phyloP scores from a whole-genome alignment of 2,113 vertebrate genomes.

The Anolis carolinensis region DNA sequence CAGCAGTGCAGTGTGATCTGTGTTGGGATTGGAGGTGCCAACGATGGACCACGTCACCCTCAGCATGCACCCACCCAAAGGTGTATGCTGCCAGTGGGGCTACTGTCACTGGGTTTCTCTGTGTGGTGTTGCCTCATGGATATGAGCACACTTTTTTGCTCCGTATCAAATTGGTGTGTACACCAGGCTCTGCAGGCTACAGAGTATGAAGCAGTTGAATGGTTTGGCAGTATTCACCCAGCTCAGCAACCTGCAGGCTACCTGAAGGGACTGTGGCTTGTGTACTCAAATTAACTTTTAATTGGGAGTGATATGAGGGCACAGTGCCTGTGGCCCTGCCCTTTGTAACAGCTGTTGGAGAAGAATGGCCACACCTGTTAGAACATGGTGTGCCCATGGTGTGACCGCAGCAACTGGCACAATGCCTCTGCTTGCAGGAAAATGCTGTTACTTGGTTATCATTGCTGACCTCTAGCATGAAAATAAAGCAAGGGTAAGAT shows the following conservation, averaged over 20 bases:
- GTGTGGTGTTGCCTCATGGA: background rate
- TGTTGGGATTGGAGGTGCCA: no score
- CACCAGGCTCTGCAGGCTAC: background rate
- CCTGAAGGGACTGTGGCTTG: constrained; percentile 21
- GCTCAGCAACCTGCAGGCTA: background rate
- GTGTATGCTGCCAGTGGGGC: background rate
- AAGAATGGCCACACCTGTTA: background rate
- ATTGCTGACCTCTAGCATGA: background rate
- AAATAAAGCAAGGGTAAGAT: background rate
- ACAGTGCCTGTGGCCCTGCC: background rate
- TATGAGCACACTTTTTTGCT: background rate
- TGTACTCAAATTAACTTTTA: constrained; percentile 17
- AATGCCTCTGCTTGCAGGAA: background rate
- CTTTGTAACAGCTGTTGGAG: background rate
- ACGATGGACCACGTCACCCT: no score
- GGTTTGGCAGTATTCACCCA: background rate
- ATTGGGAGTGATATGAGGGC: background rate
- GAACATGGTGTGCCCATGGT: background rate
- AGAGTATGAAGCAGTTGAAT: background rate
- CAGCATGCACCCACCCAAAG: background rate
- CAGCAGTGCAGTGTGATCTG: no score
- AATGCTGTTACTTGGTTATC: no score
- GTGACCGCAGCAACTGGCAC: background rate
- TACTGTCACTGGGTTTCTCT: background rate
- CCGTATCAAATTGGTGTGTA: background rate